Evolutionary conservation across 2,113 vertebrate species (phyloP).

Genomic region (Rhinoderma darwinii): DNA sequence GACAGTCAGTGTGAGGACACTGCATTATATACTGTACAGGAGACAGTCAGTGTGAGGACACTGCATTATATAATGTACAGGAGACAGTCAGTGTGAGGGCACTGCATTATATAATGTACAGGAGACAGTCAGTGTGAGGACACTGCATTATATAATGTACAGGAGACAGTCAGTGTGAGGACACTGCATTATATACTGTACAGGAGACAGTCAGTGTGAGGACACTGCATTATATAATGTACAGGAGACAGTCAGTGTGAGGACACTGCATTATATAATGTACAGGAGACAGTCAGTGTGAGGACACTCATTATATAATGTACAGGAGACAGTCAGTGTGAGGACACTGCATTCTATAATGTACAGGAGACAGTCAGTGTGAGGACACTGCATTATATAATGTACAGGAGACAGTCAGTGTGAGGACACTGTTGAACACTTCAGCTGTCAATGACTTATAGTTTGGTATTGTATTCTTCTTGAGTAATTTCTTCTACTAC

Average conservation of each 20-base stretch:
- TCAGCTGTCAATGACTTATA: too few species aligned
- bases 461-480: neutral
- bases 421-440: neutral
- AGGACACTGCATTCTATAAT: neutral
- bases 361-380: neutral
- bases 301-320: neutral
- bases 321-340: neutral
- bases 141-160: neutral
- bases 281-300: neutral
- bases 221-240: neutral
- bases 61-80: neutral
- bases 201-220: neutral
- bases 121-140: neutral
- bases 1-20: neutral
- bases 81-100: accelerated
- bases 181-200: neutral
- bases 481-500: neutral
- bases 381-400: neutral
- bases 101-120: neutral
- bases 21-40: neutral
- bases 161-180: neutral
- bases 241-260: neutral
- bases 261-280: neutral
- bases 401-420: neutral
- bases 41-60: neutral